phyloP scores from a whole-genome alignment of 92 coral and sea anemone species.

The Phenganax marumi region DNA sequence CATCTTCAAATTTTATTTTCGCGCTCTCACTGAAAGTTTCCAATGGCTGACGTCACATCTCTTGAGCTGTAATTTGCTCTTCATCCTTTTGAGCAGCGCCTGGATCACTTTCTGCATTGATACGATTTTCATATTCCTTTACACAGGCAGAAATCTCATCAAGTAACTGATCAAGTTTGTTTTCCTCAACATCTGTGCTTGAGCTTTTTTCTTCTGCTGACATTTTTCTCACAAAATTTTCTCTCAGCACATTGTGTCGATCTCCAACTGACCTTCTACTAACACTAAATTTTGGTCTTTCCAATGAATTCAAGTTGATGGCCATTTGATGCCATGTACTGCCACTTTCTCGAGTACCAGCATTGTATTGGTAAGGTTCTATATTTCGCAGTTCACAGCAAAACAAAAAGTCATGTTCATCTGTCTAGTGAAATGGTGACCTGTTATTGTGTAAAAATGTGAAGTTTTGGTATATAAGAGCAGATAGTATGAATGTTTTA shows the following conservation, averaged over 20 bases:
- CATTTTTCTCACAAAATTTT: neutral
- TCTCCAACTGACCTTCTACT: slow-evolving; percentile 24
- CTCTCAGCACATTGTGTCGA: slow-evolving; percentile 19
- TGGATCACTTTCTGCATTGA: no score
- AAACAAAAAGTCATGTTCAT: neutral
- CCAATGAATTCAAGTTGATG: slow-evolving; percentile 10
- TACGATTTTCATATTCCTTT: no score
- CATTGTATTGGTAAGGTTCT: slow-evolving; percentile 28
- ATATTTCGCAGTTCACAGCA: neutral
- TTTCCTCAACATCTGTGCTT: no score
- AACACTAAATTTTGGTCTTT: neutral
- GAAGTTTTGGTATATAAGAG: neutral
- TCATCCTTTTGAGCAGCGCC: neutral
- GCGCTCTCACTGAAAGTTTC: neutral
- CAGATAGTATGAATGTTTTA: neutral
- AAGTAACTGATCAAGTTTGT: no score
- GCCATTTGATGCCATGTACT: slow-evolving; percentile 15
- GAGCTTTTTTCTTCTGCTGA: slow-evolving; percentile 6
- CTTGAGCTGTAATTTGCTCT: neutral
- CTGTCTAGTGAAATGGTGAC: slow-evolving; percentile 24
- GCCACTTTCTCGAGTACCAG: slow-evolving; percentile 24
- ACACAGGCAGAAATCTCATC: no score
- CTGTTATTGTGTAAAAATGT: neutral
- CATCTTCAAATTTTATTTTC: neutral
- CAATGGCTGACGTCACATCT: neutral